These are phyloP conservation scores for Pavo muticus DNA, from an alignment of 2,113 vertebrate species.

Conservation along the genomic window DNA sequence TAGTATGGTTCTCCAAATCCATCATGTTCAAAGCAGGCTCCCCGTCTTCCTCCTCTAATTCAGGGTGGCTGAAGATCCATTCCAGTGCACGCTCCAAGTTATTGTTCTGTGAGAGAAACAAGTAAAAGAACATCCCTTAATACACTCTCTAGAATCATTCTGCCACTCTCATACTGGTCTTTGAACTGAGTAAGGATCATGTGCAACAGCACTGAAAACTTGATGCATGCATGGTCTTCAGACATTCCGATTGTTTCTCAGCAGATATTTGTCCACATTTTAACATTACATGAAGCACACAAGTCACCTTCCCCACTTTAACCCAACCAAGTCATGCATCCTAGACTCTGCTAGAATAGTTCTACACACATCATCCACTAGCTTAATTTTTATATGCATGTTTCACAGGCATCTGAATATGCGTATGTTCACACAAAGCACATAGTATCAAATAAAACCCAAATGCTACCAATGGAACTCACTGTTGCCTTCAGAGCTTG, in stretches of 20 bases:
- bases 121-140: conserved; percentile 11
- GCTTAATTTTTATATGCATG: neutral
- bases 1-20: conserved; percentile 87
- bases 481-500: conserved; percentile 90
- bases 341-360: neutral
- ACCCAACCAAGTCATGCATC: neutral
- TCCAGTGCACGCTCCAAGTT: conserved; percentile 95
- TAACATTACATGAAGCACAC: neutral
- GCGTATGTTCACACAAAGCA: neutral
- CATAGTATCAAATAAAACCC: neutral
- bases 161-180: neutral
- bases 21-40: conserved; percentile 81
- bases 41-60: conserved; percentile 86
- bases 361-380: neutral
- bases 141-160: neutral
- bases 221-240: neutral
- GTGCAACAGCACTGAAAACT: neutral
- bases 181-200: neutral
- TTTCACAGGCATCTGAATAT: neutral
- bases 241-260: neutral
- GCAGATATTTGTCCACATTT: neutral
- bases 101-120: conserved; percentile 84
- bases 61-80: conserved; percentile 96
- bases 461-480: conserved; percentile 61
- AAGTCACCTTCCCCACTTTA: neutral